Conservation (phyloP, 2,888 invertebrate species). For the Rhorus exstirpatorius region DNA sequence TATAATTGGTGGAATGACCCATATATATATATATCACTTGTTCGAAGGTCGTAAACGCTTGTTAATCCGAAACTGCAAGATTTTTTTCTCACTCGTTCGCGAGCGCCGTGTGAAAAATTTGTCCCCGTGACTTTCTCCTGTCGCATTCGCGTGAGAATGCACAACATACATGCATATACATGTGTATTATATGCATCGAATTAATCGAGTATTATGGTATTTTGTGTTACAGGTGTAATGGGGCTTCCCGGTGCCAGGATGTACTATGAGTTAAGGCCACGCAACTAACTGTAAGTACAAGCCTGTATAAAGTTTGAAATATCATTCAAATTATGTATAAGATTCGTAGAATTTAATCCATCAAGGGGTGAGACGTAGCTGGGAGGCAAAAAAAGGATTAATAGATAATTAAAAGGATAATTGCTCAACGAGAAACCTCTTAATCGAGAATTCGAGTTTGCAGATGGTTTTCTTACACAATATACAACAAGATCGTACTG, state of each 20-base stretch:
- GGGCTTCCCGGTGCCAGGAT: constrained; percentile 80
- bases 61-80: constrained; percentile 56
- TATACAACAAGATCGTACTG: too few relatives aligned
- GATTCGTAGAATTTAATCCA: too few relatives aligned
- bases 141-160: constrained; percentile 39
- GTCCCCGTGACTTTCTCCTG: constrained; percentile 54
- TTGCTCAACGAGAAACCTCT: too few relatives aligned
- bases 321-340: neutral
- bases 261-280: constrained; percentile 84
- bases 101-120: constrained; percentile 49
- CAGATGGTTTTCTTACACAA: too few relatives aligned
- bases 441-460: too few relatives aligned
- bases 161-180: neutral
- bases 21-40: constrained; percentile 26
- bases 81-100: constrained; percentile 24
- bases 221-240: constrained; percentile 83
- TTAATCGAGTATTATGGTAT: constrained; percentile 42
- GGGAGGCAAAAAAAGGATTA: too few relatives aligned
- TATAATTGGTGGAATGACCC: too few relatives aligned
- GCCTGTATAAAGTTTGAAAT: neutral
- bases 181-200: neutral
- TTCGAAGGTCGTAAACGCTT: constrained; percentile 54
- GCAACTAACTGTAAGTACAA: constrained; percentile 84
- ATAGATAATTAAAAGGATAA: too few relatives aligned
- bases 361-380: too few relatives aligned